These are phyloP conservation scores for Cinara cedri DNA, from an alignment of 2,888 invertebrate genomes.

Conservation along the genomic window DNA sequence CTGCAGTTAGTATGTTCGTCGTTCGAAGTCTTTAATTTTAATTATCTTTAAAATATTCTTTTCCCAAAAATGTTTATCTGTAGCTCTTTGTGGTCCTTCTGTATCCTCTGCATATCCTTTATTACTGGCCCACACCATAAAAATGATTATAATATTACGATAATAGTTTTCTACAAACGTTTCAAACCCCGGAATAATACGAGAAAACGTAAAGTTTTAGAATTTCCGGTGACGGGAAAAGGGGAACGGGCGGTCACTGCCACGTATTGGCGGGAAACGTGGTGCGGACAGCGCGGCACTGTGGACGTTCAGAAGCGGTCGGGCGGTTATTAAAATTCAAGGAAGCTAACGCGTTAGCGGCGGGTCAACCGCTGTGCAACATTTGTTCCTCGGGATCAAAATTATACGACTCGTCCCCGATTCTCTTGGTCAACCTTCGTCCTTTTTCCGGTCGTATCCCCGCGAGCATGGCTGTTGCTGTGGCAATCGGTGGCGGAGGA, in stretches of 20 bases:
- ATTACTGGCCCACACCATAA: no score
- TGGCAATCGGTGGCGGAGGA: neutral
- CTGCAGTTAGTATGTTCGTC: no score
- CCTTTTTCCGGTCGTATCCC: conserved; percentile 22
- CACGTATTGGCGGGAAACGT: no score
- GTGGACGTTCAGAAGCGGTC: neutral
- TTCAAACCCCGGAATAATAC: no score
- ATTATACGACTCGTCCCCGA: conserved; percentile 36
- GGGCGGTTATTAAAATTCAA: conserved; percentile 54
- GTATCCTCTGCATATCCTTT: no score
- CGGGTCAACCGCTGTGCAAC: conserved; percentile 48
- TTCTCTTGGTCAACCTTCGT: conserved; percentile 28
- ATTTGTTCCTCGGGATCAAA: conserved; percentile 51
- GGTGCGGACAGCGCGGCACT: neutral
- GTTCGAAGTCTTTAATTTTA: no score
- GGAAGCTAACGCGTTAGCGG: conserved; percentile 20
- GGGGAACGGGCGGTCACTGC: neutral
- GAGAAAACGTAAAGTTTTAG: conserved; percentile 44
- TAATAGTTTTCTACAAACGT: no score
- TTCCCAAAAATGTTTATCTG: no score
- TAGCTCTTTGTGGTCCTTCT: no score
- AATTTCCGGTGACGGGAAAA: conserved; percentile 5
- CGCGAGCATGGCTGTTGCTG: neutral
- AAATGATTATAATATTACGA: no score
- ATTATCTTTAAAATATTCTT: no score